Evolutionary conservation across 2,113 vertebrate genomes (phyloP).

Genomic region (Diadophis punctatus): DNA sequence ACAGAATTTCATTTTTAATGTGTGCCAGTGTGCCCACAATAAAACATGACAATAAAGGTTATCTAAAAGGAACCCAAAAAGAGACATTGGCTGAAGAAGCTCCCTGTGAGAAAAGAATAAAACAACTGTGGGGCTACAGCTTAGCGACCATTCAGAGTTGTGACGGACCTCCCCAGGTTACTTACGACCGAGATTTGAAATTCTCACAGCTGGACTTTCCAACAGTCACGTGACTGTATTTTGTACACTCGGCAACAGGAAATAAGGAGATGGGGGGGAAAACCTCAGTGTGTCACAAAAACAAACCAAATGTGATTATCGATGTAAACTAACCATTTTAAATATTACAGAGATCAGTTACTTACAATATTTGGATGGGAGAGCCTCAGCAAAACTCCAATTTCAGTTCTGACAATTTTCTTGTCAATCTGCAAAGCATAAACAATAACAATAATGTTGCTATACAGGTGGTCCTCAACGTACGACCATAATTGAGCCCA

Average conservation of each 20-base stretch:
- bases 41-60: too few species aligned
- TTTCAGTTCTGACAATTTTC: constrained; percentile 87
- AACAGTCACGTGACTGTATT: neutral
- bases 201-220: neutral
- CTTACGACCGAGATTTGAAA: neutral
- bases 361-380: constrained; percentile 88
- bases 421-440: constrained; percentile 77
- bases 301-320: neutral
- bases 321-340: neutral
- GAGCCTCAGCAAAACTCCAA: constrained; percentile 82
- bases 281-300: neutral
- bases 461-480: neutral
- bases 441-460: neutral
- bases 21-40: too few species aligned
- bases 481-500: too few species aligned
- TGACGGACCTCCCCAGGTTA: neutral
- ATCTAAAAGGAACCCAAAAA: neutral
- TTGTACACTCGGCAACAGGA: neutral
- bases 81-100: neutral
- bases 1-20: too few species aligned
- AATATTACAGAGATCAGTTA: neutral
- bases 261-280: neutral
- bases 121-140: neutral
- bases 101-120: neutral
- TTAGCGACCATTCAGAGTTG: neutral